These are phyloP conservation scores for Pararge aegeria DNA, from an alignment of 1,140 invertebrate genomes.

Conservation along the genomic window DNA sequence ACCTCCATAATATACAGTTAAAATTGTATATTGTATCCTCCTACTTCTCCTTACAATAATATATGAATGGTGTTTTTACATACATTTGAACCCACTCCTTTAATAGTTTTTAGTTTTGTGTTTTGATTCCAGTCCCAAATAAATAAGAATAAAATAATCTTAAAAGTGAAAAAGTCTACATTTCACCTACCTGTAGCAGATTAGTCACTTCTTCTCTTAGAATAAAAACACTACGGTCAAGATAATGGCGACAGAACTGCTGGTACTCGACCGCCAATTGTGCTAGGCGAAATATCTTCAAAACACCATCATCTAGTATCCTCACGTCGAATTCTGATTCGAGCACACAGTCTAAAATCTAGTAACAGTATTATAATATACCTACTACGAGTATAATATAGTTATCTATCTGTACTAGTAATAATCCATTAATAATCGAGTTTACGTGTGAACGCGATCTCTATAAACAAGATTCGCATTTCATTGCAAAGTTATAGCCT, in stretches of 20 bases:
- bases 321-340: constrained; percentile 83
- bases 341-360: constrained; percentile 81
- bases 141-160: constrained; percentile 1
- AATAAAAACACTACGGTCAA: constrained; percentile 83
- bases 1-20: too few relatives aligned
- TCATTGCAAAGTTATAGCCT: too few relatives aligned
- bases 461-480: too few relatives aligned
- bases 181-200: constrained; percentile 75
- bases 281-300: constrained; percentile 84
- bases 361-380: constrained; percentile 8
- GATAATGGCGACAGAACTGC: constrained; percentile 85
- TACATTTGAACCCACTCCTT: too few relatives aligned
- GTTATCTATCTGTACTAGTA: too few relatives aligned
- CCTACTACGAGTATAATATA: background rate
- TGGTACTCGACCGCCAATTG: constrained; percentile 86
- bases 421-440: too few relatives aligned
- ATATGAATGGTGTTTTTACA: too few relatives aligned
- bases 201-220: constrained; percentile 82
- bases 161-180: background rate
- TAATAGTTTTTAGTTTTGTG: too few relatives aligned
- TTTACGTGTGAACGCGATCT: too few relatives aligned
- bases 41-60: too few relatives aligned
- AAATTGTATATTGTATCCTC: too few relatives aligned
- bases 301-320: constrained; percentile 84
- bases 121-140: constrained; percentile 64